Evolutionary conservation across 2,113 vertebrate species (phyloP), one percentile per base, ranked within the genome.

Genomic region (Notarius lentiginosus): DNA sequence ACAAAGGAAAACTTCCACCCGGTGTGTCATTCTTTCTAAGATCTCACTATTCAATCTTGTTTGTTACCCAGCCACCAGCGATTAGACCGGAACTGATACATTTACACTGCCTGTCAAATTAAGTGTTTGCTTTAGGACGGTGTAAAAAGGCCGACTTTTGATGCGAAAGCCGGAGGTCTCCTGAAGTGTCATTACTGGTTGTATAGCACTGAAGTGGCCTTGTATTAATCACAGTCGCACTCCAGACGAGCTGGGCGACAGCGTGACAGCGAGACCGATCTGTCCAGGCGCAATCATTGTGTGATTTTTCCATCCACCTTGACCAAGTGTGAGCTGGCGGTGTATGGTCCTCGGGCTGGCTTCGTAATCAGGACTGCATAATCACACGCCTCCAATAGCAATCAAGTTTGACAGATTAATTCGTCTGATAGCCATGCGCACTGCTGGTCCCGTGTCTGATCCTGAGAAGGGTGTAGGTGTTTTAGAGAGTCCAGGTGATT

Each of bases 401-500:
- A 95, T 95, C 95, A 95, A 92, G 92, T 92, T 92, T 89, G 92
- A 91, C 92, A 91, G 93, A 95, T 95, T 95, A 94, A 94, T 94
- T 94, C 91, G 88, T 94, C 89, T 89, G 94, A 94, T 95, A 91
- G 91, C 92, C 89, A 89, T 89, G 86, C 90, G 88, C 91, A 88
- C 91, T 83, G 85, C 90, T 55, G 90, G 93, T 92, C 92, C 93
- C 89, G 89, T 95, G 92, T 95, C 93, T 94, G 94, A 95, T 95
- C 93, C 90, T 94, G 94, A 94, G 94, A 94, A 95, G 92, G 94
- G 94, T 94, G 95, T 95, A 94, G 95, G 95, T 95, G 95, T 95
- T 94, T 94, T 95, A 93, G 93, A 95, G 95, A 94, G 95, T 82
- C 92, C 93, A 93, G 93, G 94, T 96, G 94, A 96, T 95, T 96